A percentile compares a stretch with the other conserved stretches of the same genome.
Conservation (phyloP, 2,113 vertebrate genomes). For the Antidorcas marsupialis region DNA sequence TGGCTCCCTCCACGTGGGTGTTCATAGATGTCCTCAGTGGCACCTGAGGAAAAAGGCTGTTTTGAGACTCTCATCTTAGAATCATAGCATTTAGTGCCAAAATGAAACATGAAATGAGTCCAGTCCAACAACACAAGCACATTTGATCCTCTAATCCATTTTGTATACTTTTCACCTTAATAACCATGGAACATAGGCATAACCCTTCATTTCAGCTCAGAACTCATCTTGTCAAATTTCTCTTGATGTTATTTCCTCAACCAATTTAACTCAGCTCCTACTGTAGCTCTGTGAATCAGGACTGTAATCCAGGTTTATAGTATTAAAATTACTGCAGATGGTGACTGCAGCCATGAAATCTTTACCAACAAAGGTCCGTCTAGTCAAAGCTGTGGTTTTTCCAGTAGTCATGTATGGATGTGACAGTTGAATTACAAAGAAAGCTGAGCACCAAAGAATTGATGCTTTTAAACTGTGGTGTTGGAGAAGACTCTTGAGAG, state of each 20-base stretch:
- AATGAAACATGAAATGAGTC: not conserved
- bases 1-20: not conserved
- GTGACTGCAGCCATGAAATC: not conserved
- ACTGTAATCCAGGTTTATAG: not conserved
- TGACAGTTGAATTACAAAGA: not conserved
- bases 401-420: not conserved
- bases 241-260: not conserved
- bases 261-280: not conserved
- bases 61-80: not conserved
- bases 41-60: not conserved
- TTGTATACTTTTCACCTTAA: not conserved
- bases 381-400: not conserved
- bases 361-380: not conserved
- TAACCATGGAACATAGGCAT: not conserved
- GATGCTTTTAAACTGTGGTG: not conserved
- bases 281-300: not conserved
- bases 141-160: not conserved
- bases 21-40: not conserved
- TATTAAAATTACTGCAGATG: not conserved
- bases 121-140: not conserved
- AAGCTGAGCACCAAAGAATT: not conserved
- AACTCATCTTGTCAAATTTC: not conserved
- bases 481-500: not conserved
- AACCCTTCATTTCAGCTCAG: not conserved
- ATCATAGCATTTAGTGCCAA: not conserved